Evolutionary conservation across 35 echinoderm and acorn worm species (phyloP).

Genomic region (Anneissia japonica): DNA sequence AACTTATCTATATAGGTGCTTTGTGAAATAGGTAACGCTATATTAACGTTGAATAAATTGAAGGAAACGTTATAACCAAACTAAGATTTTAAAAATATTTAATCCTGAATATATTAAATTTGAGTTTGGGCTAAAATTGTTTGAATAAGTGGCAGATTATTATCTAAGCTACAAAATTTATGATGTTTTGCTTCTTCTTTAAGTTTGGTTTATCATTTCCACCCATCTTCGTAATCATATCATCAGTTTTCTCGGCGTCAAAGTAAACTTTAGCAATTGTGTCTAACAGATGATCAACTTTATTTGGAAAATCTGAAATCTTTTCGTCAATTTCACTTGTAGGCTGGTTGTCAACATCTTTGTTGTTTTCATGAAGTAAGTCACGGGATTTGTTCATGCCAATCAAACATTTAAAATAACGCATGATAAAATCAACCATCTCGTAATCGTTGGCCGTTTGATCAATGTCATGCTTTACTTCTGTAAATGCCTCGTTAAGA

Average conservation of each 20-base stretch:
- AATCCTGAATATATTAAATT: too few relatives aligned
- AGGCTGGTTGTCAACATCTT: background rate
- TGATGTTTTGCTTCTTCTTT: background rate
- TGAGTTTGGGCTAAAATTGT: too few relatives aligned
- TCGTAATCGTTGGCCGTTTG: slow-evolving; percentile 79
- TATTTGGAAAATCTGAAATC: slow-evolving; percentile 69
- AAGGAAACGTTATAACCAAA: too few relatives aligned
- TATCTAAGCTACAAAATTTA: background rate
- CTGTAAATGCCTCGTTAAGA: slow-evolving; percentile 76
- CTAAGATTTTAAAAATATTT: too few relatives aligned
- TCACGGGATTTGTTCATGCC: slow-evolving; percentile 31
- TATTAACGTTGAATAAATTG: too few relatives aligned
- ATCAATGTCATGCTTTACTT: slow-evolving; percentile 60
- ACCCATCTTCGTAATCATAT: slow-evolving; percentile 47
- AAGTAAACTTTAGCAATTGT: slow-evolving; percentile 90
- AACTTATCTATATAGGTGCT: too few relatives aligned
- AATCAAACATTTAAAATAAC: slow-evolving; percentile 49
- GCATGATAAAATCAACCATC: slow-evolving; percentile 90
- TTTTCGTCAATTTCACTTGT: slow-evolving; percentile 10
- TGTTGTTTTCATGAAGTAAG: background rate
- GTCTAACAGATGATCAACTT: slow-evolving; percentile 77
- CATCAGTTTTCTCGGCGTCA: slow-evolving; percentile 51
- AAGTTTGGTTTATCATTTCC: background rate
- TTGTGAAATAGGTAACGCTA: too few relatives aligned
- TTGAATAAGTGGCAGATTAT: too few relatives aligned